Percentiles rank a stretch among this genome's conserved stretches.
Evolutionary conservation across 2,797 vertebrate genomes (phyloP).

Genomic region (Esox masquinongy): DNA sequence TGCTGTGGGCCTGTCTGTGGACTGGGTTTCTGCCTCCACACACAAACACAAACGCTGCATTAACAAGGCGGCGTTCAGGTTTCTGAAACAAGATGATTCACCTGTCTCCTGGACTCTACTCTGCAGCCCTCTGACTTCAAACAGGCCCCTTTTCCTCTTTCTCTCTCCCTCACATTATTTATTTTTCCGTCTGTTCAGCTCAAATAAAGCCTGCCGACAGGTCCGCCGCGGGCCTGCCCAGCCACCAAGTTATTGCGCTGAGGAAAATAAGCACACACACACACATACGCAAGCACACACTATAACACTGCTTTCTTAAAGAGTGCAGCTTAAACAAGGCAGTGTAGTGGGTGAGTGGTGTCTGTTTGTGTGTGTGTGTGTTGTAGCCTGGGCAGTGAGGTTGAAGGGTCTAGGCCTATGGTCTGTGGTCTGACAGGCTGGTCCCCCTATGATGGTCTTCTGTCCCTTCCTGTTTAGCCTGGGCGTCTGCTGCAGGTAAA

Average conservation of each 20-base stretch:
- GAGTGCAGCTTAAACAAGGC: not conserved
- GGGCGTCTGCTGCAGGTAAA: conserved; percentile 87
- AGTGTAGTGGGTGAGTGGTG: not conserved
- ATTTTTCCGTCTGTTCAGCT: conserved; percentile 73
- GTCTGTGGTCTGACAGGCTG: conserved; percentile 39
- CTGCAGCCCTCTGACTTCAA: conserved; percentile 54
- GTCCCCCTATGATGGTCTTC: conserved; percentile 82
- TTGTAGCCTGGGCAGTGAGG: not conserved
- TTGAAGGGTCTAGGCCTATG: conserved; percentile 31
- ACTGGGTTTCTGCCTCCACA: conserved; percentile 70
- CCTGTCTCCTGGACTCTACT: conserved; percentile 56
- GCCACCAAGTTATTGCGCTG: conserved; percentile 23
- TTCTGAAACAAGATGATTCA: conserved; percentile 72
- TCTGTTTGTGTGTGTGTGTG: not conserved
- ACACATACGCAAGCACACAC: not conserved
- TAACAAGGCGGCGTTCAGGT: conserved; percentile 71
- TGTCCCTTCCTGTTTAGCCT: conserved; percentile 94
- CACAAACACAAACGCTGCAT: conserved; percentile 66
- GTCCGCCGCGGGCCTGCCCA: conserved; percentile 35
- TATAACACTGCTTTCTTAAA: conserved; percentile 8
- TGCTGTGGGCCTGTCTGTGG: conserved; percentile 56
- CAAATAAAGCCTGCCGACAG: conserved; percentile 57
- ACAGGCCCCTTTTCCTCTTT: conserved; percentile 52
- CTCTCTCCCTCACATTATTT: conserved; percentile 57
- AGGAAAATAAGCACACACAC: conserved; percentile 15